Percentiles rank a stretch among this genome's conserved stretches.
Evolutionary conservation across 2,113 vertebrate genomes (phyloP).

Genomic region (Microcebus lehilahytsara): DNA sequence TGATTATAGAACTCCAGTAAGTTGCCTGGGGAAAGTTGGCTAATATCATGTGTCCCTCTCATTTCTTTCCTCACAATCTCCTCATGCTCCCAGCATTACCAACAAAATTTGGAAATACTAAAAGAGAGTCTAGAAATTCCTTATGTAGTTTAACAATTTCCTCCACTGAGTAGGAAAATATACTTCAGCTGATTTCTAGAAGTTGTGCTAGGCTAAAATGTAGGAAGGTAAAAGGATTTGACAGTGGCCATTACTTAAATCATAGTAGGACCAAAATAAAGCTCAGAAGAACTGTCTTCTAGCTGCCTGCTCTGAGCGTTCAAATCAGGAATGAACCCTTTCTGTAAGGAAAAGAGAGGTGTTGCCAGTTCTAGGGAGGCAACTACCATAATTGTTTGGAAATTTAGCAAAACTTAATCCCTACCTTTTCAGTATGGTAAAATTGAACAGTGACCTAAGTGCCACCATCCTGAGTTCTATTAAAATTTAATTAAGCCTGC

Average conservation of each 20-base stretch:
- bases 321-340: neutral
- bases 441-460: neutral
- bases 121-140: neutral
- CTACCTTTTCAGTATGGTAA: neutral
- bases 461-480: neutral
- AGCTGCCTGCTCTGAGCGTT: neutral
- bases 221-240: slow-evolving; percentile 14
- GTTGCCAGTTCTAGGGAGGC: neutral
- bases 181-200: neutral
- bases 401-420: neutral
- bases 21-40: neutral
- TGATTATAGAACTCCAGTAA: neutral
- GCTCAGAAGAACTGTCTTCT: neutral
- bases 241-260: neutral
- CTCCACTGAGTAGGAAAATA: neutral
- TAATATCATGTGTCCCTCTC: neutral
- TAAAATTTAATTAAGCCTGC: slow-evolving; percentile 30
- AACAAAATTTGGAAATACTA: neutral
- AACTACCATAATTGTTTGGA: neutral
- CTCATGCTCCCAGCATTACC: neutral
- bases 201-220: neutral
- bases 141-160: neutral
- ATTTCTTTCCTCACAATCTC: neutral
- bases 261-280: neutral
- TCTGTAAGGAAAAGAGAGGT: neutral